Evolutionary conservation across 1,140 invertebrate genomes (phyloP), one percentile per base, ranked within the genome.

Genomic region (Aphaenogaster ashmeadi): DNA sequence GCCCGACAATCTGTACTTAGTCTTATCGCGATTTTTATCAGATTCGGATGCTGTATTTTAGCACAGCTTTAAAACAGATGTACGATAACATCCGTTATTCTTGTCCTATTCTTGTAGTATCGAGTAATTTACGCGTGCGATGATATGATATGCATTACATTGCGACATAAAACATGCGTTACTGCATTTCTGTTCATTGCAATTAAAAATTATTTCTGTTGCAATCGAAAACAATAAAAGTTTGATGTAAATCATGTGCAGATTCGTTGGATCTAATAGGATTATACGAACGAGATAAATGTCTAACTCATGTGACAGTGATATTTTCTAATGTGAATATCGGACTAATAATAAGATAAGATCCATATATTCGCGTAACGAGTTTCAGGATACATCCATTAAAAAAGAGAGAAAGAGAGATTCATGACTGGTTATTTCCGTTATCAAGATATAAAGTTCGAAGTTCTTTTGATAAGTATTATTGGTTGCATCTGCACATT

Each of bases 21-120:
- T 33, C 9, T 87, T 87, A 89, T 89, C 84, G 50, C 0, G 13
- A 67, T 21, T 64, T 86, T 89, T 89, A 85, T 89, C 87, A 44
- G 44, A 56, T n/a, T 38, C 18, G n/a, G 33, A 7, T 33, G 15
- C 15, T 44, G 8, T 33, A 18, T 13, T 33, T 60, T 44, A 64
- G 3, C 15, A 1, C 5, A 7, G 6, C 4, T 64, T 18, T 41
- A 50, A 47, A 64, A 64, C 2, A 64, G 36, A 1, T 15, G 3
- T 21, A 9, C 2, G 6, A n/a, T 15, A 18, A 11, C 15, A 13
- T n/a, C 18, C 4, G 3, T 11, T 41, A 18, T 36, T n/a, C 27
- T 50, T 18, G 1, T 4, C 13, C 2, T 62, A 33, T 77, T 77
- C 36, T 74, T 38, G 4, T n/a, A 38, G 3, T 1, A 6, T 69